Base-by-base conservation (phyloP, 2,888 invertebrate species). In the Caenorhabditis sinica region DNA sequence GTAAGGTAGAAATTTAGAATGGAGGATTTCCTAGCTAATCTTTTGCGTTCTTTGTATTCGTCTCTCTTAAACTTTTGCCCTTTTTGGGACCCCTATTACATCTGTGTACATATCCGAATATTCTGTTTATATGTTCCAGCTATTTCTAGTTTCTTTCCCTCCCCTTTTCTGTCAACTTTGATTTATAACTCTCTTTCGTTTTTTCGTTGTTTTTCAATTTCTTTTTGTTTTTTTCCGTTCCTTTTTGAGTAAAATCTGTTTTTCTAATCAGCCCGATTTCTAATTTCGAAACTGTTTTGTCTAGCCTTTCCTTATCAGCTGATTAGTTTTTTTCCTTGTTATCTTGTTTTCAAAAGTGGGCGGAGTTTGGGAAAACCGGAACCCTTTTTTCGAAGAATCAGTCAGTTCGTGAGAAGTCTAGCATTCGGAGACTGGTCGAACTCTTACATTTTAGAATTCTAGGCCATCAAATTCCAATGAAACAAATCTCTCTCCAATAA, bases 281-380 rank as follows among this genome's bases (percentile, higher is more conserved):
- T 13, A 20, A 9, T 69, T 69, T 2, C 43, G 30, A 28, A n/a
- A 9, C 6, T 23, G 40, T 45, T 33, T 23, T 15, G 17, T 51
- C 23, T 49, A 8, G 30, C n/a, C 30, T 40, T 56, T 65, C 20
- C 53, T 53, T 33, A 63, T 56, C 56, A 40, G 56, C 61, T 65
- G 60, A 45, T 79, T 66, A 66, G 30, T 43, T 71, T 71, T 71
- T 36, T 20, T 30, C n/a, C n/a, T n/a, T 51, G n/a, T 69, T 65
- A 11, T 65, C 66, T 20, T 63, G 30, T 49, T 45, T 71, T 30
- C 0, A 15, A 25, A 20, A 49, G 20, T 49, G 49, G 20, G 49
- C 49, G 49, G 49, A 49, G 20, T 15, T 20, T 40, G 2, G 11
- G 13, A 36, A 13, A 17, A 1, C 36, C 33, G 1, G 60, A 61